Base-by-base conservation (phyloP, 2,888 invertebrate genomes). In the Drosophila stalkeri region DNA sequence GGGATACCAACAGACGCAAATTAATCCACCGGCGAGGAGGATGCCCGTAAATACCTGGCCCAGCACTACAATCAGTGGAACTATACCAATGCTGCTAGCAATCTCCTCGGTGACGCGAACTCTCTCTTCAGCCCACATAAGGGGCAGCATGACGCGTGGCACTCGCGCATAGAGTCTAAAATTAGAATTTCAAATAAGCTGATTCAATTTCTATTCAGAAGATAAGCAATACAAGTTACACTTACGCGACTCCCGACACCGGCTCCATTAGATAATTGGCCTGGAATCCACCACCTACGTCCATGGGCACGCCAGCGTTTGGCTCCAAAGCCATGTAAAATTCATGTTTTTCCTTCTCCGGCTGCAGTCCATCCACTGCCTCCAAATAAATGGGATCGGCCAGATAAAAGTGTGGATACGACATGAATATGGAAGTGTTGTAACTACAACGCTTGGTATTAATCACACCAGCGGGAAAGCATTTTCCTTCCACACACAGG, bases 351-450 rank as follows among this genome's bases (percentile, higher is more conserved):
- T 95, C 94, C 4, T 95, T 94, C 18, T 95, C 94, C 0, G 98
- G 97, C 2, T 93, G 86, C 90, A 98, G 89, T 0, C 98, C 98
- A 0, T 94, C 94, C 2, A 98, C 94, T 20, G 93, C 93, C 7
- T 95, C 94, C 35, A 94, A 80, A 67, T 96, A 96, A 68, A 93
- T 94, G 0, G 96, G 95, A 93, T 97, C 97, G 0, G 95, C 97
- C 87, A 95, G 94, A 89, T 96, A 94, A 93, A 97, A 98, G 93
- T 98, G 97, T 0, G 98, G 98, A 79, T 96, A 94, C 1, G 97
- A 97, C 74, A 97, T 94, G 91, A 96, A 97, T 0, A 96, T 95
- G 0, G 98, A 98, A 0, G 97, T 95, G 14, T 96, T 97, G 85
- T 93, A 96, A 55, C 96, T 94, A 80, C 97, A 97, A 2, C 95